Conservation (phyloP, 2,113 vertebrate genomes). For the sheep (Ovis aries) region DNA sequence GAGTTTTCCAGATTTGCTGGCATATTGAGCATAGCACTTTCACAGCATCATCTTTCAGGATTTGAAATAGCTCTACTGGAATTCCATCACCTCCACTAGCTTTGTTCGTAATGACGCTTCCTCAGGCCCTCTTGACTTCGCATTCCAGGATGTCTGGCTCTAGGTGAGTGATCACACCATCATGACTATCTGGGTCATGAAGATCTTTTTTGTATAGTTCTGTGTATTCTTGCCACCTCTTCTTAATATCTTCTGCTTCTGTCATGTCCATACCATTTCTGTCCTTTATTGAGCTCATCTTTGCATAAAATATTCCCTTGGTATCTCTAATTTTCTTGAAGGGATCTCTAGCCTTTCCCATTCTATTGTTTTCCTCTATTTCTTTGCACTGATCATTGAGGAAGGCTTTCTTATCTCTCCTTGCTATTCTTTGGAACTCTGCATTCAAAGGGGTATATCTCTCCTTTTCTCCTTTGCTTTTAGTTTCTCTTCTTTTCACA, state of each 20-base stretch:
- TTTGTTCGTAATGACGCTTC: not conserved
- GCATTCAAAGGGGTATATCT: not conserved
- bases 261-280: not conserved
- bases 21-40: not conserved
- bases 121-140: not conserved
- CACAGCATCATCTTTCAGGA: not conserved
- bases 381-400: not conserved
- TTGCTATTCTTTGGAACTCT: not conserved
- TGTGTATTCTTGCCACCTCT: not conserved
- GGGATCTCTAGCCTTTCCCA: not conserved
- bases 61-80: not conserved
- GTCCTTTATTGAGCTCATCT: not conserved
- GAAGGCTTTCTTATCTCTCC: not conserved
- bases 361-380: not conserved
- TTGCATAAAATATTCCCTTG: not conserved
- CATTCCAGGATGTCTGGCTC: not conserved
- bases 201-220: not conserved
- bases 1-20: not conserved
- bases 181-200: not conserved
- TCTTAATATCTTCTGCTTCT: not conserved
- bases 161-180: not conserved
- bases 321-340: not conserved
- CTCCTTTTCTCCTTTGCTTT: not conserved
- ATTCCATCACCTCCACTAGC: not conserved
- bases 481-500: not conserved